Evolutionary conservation across 2,797 vertebrate species (phyloP).

Genomic region (Telmatherina bonti): DNA sequence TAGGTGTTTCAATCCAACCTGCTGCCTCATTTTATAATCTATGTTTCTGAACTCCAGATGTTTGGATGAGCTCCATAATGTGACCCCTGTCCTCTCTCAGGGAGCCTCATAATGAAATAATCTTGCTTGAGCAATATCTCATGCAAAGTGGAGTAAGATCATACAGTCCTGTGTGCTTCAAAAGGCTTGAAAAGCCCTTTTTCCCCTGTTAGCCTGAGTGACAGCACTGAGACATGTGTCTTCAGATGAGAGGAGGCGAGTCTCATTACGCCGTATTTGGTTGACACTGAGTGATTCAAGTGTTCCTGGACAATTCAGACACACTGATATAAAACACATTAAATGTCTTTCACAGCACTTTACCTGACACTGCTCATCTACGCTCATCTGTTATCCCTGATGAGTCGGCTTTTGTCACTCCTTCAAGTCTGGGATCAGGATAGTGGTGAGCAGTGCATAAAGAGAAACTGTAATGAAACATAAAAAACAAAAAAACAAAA

Average conservation of each 20-base stretch:
- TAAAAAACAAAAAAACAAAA: constrained; percentile 46
- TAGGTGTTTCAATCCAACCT: constrained; percentile 58
- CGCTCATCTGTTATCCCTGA: constrained; percentile 81
- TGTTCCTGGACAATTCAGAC: constrained; percentile 86
- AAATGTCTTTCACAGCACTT: constrained; percentile 86
- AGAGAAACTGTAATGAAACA: constrained; percentile 62
- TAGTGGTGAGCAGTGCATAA: constrained; percentile 45
- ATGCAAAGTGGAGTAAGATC: constrained; percentile 67
- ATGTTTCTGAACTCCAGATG: constrained; percentile 70
- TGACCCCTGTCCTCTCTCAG: constrained; percentile 68
- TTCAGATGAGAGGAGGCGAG: constrained; percentile 83
- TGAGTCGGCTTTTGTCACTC: constrained; percentile 67
- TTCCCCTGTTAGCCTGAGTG: constrained; percentile 77
- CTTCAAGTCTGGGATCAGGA: constrained; percentile 74
- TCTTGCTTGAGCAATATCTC: constrained; percentile 68
- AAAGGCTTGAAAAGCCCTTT: constrained; percentile 72
- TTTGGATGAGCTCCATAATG: constrained; percentile 70
- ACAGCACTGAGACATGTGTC: constrained; percentile 83
- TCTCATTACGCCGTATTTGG: constrained; percentile 84
- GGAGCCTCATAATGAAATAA: constrained; percentile 74
- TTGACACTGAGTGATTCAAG: constrained; percentile 87
- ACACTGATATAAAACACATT: constrained; percentile 88
- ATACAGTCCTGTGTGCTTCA: constrained; percentile 67
- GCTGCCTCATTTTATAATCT: constrained; percentile 64
- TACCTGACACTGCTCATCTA: constrained; percentile 86